phyloP scores from a whole-genome alignment of 2,113 vertebrate genomes.

The Catagonus wagneri region DNA sequence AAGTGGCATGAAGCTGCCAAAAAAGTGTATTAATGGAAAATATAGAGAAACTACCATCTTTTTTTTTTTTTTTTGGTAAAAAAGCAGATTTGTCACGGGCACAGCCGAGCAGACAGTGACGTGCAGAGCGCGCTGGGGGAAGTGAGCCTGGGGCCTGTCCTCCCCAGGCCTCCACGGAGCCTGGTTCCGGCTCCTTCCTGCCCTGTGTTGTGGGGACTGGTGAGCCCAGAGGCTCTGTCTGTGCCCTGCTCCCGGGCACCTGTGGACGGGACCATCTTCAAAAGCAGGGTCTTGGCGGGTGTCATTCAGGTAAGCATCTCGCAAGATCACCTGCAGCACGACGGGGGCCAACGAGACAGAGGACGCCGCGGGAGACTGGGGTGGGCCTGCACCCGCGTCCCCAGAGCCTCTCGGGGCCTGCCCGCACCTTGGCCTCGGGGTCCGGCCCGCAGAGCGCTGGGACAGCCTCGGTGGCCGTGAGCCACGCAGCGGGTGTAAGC shows the following conservation, averaged over 20 bases:
- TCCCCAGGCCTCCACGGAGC: neutral
- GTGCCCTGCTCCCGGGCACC: accelerated
- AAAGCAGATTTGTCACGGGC: neutral
- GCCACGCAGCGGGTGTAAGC: accelerated
- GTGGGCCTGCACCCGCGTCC: accelerated
- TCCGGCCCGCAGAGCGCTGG: neutral
- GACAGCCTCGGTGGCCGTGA: too few species aligned
- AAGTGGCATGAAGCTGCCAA: neutral
- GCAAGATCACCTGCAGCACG: neutral
- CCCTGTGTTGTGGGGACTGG: neutral
- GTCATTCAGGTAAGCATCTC: neutral
- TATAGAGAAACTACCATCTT: neutral
- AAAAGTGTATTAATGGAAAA: neutral
- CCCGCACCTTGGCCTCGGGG: accelerated
- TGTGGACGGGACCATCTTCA: neutral
- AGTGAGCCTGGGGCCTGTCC: neutral
- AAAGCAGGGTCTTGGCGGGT: neutral
- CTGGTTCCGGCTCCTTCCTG: neutral
- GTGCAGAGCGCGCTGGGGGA: neutral
- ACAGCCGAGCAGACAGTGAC: accelerated
- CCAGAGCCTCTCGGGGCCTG: neutral
- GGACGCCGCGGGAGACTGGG: neutral
- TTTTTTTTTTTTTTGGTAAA: neutral
- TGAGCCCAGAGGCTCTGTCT: neutral
- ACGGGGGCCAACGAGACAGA: too few species aligned